Evolutionary conservation across 1,140 invertebrate species (phyloP).

Genomic region (Atta colombica): DNA sequence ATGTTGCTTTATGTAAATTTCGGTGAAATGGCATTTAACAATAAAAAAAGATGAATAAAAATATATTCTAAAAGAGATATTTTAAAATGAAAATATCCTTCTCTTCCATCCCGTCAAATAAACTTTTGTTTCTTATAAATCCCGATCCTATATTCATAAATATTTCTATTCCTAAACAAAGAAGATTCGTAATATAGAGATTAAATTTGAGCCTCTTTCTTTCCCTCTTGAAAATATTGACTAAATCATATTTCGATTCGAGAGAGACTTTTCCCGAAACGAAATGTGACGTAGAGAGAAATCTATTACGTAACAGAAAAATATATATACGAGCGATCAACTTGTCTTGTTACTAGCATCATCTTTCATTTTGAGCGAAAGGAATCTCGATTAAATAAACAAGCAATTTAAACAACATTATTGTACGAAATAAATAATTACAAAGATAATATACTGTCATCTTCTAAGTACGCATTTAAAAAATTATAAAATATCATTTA

Average conservation of each 20-base stretch:
- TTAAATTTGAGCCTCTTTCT: constrained; percentile 9
- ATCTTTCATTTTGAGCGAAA: background rate
- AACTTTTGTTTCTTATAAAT: background rate
- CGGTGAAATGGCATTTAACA: background rate
- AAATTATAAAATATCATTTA: constrained; percentile 8
- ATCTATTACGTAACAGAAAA: constrained; percentile 11
- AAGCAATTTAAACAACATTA: background rate
- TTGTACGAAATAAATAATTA: background rate
- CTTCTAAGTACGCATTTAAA: background rate
- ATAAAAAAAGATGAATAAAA: background rate
- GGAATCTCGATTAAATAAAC: constrained; percentile 19
- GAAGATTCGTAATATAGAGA: background rate
- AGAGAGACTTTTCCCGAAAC: constrained; percentile 24
- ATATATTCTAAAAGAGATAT: background rate
- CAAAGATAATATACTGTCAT: background rate
- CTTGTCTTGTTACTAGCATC: constrained; percentile 5
- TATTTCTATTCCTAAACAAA: constrained; percentile 3
- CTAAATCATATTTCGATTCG: constrained; percentile 15
- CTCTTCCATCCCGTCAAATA: background rate
- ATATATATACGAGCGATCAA: constrained; percentile 18
- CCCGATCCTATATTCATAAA: background rate
- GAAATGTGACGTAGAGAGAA: constrained; percentile 4
- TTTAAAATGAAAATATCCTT: background rate
- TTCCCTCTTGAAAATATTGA: constrained; percentile 8
- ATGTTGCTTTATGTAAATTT: background rate